phyloP scores from a whole-genome alignment of 2,797 vertebrate genomes.

The Telmatherina bonti region DNA sequence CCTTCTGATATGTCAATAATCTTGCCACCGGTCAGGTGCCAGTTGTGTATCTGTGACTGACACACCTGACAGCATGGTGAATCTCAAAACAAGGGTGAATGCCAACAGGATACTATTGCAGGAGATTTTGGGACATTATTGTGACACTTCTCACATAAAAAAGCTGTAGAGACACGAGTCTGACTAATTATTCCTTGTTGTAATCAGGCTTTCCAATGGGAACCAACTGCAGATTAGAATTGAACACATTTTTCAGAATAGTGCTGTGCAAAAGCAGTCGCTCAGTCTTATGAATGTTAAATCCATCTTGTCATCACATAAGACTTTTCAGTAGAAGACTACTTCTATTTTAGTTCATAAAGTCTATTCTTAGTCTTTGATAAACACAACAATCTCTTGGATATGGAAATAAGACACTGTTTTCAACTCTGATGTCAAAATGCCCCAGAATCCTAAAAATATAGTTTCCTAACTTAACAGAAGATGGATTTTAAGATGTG shows the following conservation, averaged over 20 bases:
- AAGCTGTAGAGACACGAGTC: background rate
- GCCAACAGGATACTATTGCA: too few species aligned
- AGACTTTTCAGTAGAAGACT: constrained; percentile 3
- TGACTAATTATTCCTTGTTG: too few species aligned
- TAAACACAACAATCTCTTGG: constrained; percentile 23
- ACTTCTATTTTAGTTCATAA: constrained; percentile 7
- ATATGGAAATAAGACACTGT: constrained; percentile 53
- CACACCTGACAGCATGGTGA: too few species aligned
- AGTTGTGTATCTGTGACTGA: background rate
- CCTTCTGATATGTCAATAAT: background rate
- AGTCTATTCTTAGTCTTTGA: constrained; percentile 54
- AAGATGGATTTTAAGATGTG: constrained; percentile 33
- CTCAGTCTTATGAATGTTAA: constrained; percentile 1
- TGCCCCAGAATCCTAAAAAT: constrained; percentile 33
- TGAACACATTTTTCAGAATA: background rate
- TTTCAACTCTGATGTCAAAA: constrained; percentile 43
- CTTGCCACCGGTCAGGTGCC: background rate
- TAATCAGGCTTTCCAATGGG: too few species aligned
- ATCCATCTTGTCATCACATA: constrained; percentile 17
- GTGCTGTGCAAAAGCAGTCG: background rate
- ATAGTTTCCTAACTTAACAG: constrained; percentile 27
- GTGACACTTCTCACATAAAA: background rate
- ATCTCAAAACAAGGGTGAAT: too few species aligned
- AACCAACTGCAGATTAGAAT: too few species aligned
- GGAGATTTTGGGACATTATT: too few species aligned